A percentile compares a stretch with the other conserved stretches of the same genome.
Conservation (phyloP, 92 coral and sea anemone species). For the Siderastrea siderea region DNA sequence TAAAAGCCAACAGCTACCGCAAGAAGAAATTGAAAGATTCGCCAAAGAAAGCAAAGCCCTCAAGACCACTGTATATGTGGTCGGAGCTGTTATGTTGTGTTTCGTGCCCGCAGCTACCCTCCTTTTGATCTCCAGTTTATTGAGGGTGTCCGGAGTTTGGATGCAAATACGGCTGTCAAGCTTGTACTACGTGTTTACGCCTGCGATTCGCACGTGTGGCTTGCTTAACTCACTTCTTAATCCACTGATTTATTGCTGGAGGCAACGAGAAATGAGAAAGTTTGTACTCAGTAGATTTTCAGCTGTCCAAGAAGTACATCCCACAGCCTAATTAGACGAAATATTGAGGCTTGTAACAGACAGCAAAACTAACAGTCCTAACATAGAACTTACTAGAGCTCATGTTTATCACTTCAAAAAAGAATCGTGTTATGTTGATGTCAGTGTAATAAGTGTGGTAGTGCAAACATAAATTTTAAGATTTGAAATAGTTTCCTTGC, state of each 20-base stretch:
- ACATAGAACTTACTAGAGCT: too few relatives aligned
- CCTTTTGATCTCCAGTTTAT: neutral
- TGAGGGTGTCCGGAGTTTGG: neutral
- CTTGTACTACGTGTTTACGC: neutral
- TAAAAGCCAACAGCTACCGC: neutral
- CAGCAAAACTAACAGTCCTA: too few relatives aligned
- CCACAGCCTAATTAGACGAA: neutral
- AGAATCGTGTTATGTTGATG: too few relatives aligned
- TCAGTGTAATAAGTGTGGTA: too few relatives aligned
- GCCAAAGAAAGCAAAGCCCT: neutral
- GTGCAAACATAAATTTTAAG: too few relatives aligned
- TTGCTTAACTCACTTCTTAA: neutral
- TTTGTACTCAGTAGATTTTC: neutral
- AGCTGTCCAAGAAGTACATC: neutral
- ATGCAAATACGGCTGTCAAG: neutral
- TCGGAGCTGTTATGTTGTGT: neutral
- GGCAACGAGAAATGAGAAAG: conserved; percentile 3
- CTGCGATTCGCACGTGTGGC: neutral
- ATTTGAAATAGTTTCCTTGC: too few relatives aligned
- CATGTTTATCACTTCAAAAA: too few relatives aligned
- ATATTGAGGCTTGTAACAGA: too few relatives aligned
- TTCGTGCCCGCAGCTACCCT: neutral
- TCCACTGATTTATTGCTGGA: conserved; percentile 1
- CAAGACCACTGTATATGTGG: neutral
- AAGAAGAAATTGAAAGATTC: neutral